Evolutionary conservation across 2,113 vertebrate species (phyloP).

Genomic region (Nymphicus hollandicus): DNA sequence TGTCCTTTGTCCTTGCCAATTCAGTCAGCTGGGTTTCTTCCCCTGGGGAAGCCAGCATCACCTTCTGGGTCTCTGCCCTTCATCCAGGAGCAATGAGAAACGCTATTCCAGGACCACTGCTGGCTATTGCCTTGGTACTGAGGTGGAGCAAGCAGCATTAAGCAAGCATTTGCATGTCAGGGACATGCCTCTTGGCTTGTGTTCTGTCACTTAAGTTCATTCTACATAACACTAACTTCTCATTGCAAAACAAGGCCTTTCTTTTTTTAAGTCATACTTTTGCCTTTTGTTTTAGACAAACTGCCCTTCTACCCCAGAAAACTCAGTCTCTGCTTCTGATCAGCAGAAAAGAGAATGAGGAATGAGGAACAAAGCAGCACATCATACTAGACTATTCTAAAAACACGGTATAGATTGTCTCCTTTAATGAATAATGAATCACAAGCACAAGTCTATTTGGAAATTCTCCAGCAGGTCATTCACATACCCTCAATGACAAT

Average conservation of each 20-base stretch:
- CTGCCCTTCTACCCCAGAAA: background rate
- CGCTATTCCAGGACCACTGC: background rate
- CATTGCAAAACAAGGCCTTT: background rate
- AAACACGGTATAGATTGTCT: constrained; percentile 3
- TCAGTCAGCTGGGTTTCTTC: background rate
- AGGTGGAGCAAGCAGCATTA: background rate
- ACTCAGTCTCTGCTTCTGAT: background rate
- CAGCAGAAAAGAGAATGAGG: background rate
- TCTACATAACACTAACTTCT: background rate
- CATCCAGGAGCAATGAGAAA: background rate
- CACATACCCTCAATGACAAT: constrained; percentile 32
- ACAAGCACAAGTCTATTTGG: constrained; percentile 52
- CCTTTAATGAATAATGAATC: constrained; percentile 66
- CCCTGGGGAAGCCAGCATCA: background rate
- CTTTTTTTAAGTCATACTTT: background rate
- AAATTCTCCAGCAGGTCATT: constrained; percentile 58
- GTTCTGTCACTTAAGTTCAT: background rate
- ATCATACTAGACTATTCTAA: background rate
- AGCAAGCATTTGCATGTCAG: background rate
- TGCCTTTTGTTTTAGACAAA: background rate
- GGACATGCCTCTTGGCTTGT: background rate
- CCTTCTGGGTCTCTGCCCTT: background rate
- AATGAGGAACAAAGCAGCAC: background rate
- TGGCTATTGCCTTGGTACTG: background rate
- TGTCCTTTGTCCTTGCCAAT: background rate